Conservation (phyloP, 2,113 vertebrate species). For the Syngnathus floridae region DNA sequence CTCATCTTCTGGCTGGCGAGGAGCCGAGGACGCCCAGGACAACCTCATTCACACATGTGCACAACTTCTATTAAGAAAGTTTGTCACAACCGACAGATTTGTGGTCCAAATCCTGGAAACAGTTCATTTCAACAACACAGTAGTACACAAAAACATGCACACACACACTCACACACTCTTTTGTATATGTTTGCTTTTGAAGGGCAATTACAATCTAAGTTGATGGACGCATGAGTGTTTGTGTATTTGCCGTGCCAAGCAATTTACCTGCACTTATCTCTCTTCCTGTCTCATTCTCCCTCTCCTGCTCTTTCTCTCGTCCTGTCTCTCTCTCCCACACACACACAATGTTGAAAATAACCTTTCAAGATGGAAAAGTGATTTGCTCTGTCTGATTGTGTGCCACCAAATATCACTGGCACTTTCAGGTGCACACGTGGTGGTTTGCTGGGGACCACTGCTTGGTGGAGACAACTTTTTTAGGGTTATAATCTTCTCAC, state of each 20-base stretch:
- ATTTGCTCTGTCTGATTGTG: slow-evolving; percentile 15
- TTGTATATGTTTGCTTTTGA: slow-evolving; percentile 33
- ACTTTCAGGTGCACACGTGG: neutral
- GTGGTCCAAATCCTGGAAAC: slow-evolving; percentile 12
- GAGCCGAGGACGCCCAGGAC: slow-evolving; percentile 49
- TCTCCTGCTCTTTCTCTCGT: slow-evolving; percentile 1
- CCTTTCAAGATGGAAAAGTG: slow-evolving; percentile 25
- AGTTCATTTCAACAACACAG: neutral
- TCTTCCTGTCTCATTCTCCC: slow-evolving; percentile 4
- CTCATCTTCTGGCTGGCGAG: slow-evolving; percentile 33
- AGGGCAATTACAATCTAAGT: slow-evolving; percentile 38
- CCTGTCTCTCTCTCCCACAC: neutral
- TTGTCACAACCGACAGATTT: slow-evolving; percentile 13
- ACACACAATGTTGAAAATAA: slow-evolving; percentile 18
- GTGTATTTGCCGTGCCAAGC: slow-evolving; percentile 25
- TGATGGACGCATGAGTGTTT: slow-evolving; percentile 17
- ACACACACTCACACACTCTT: neutral
- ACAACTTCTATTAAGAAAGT: slow-evolving; percentile 35
- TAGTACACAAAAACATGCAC: too few relatives aligned
- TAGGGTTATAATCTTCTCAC: neutral
- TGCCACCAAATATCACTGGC: slow-evolving; percentile 1
- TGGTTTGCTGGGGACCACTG: neutral
- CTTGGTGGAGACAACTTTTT: neutral
- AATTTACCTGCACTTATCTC: slow-evolving; percentile 52
- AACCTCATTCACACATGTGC: slow-evolving; percentile 17